These are phyloP conservation scores for Anthopleura sola DNA, from an alignment of 64 coral and sea anemone species.

Conservation along the genomic window DNA sequence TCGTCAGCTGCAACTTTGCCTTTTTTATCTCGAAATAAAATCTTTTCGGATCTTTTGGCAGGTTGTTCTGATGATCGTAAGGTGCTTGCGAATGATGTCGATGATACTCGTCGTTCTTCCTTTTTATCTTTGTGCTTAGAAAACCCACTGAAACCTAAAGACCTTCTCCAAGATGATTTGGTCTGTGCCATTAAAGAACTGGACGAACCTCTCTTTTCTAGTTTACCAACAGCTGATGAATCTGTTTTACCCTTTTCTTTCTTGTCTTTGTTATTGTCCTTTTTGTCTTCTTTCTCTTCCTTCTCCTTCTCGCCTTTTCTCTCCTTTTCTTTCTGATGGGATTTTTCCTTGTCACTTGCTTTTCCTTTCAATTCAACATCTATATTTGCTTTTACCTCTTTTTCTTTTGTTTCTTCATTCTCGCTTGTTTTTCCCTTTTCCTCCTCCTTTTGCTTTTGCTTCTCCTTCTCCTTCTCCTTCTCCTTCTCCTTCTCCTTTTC, in stretches of 20 bases:
- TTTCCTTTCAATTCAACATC: background rate
- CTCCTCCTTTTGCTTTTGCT: background rate
- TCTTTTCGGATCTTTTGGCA: slow-evolving; percentile 6
- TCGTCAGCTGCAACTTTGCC: slow-evolving; percentile 8
- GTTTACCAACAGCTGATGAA: background rate
- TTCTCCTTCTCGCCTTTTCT: background rate
- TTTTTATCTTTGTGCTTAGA: slow-evolving; percentile 23
- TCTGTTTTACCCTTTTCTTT: slow-evolving; percentile 6
- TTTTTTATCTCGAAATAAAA: slow-evolving; percentile 1
- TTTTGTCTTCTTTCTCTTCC: background rate
- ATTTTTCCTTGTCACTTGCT: background rate
- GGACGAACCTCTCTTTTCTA: slow-evolving; percentile 14
- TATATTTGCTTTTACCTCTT: background rate
- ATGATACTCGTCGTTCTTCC: background rate
- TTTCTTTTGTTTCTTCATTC: background rate
- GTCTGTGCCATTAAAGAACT: slow-evolving; percentile 24
- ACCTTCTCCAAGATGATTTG: slow-evolving; percentile 19
- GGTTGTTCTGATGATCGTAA: background rate
- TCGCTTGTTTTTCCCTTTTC: background rate
- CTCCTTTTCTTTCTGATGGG: background rate
- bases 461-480: background rate
- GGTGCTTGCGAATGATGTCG: background rate
- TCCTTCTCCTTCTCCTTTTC: background rate
- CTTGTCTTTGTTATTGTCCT: background rate
- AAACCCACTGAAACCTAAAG: slow-evolving; percentile 24